Evolutionary conservation across 2,888 invertebrate genomes (phyloP), one percentile per base, ranked within the genome.

Genomic region (Mimumesa dahlbomi): DNA sequence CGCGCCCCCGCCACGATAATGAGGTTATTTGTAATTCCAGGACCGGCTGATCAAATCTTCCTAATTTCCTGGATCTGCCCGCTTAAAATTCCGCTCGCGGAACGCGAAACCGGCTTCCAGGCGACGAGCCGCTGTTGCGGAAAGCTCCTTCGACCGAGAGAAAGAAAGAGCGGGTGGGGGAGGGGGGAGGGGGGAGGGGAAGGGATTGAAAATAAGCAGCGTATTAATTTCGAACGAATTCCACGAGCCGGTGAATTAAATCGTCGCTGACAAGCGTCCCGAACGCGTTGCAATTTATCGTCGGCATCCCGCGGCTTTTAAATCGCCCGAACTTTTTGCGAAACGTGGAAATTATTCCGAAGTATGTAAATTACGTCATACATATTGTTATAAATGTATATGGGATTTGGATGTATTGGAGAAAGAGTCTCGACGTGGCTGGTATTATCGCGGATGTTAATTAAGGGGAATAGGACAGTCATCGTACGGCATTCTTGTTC

Each of bases 21-120:
- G 76, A 82, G 81, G 83, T 84, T 82, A 82, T 83, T 86, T 84
- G 84, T 86, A 84, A 86, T 86, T 85, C 84, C 71, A 71, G 65
- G 46, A 31, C 54, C 63, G 71, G 68, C 79, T 76, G 84, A 85
- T 84, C 82, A 84, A 82, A 86, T 85, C 84, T 84, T 86, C 80
- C 80, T 86, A 86, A 86, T 86, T 86, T 86, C 84, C 86, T 81
- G 83, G 71, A 75, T 79, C 77, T 53, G 53, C 64, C 59, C 70
- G 71, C 78, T 85, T 82, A 77, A 83, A 83, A 85, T 85, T 84
- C 84, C 61, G 43, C 74, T 72, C 76, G 75, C 70, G 42, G 57
- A 48, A 57, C 36, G 63, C 66, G 56, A 31, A 31, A 18, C 62
- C 19, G 46, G 40, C 40, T 43, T 59, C 56, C 45, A 25, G 49